Conservation (phyloP, 2,888 invertebrate genomes). For the Megamerina dolium region DNA sequence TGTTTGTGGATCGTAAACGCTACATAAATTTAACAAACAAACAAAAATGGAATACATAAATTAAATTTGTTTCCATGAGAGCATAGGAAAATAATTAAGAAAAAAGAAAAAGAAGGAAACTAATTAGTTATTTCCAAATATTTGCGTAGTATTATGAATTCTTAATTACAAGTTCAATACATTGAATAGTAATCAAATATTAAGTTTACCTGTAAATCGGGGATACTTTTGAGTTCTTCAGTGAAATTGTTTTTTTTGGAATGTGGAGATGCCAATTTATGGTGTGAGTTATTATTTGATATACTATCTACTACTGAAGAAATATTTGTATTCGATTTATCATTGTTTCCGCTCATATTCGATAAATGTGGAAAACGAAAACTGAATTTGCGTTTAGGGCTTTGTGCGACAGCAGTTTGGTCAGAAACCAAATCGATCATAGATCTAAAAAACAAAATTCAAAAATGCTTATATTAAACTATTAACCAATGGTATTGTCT, state of each 20-base stretch:
- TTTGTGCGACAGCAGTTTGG: conserved; percentile 55
- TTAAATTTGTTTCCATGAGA: too few species aligned
- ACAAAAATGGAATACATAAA: conserved; percentile 19
- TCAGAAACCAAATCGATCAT: conserved; percentile 58
- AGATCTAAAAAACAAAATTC: conserved; percentile 46
- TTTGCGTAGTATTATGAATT: too few species aligned
- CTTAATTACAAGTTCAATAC: too few species aligned
- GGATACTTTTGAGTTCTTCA: conserved; percentile 78
- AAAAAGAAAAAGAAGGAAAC: conserved; percentile 6
- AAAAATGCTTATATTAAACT: not conserved
- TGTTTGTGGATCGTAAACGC: conserved; percentile 53
- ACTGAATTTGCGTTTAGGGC: conserved; percentile 70
- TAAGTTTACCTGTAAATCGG: conserved; percentile 84
- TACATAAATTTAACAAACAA: conserved; percentile 26
- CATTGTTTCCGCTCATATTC: conserved; percentile 31
- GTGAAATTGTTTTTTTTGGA: conserved; percentile 72
- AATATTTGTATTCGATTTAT: conserved; percentile 23
- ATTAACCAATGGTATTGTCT: not conserved
- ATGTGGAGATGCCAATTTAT: conserved; percentile 46
- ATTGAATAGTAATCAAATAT: too few species aligned
- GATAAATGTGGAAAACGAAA: conserved; percentile 61
- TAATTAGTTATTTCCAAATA: too few species aligned
- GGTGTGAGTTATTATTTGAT: conserved; percentile 30
- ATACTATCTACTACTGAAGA: conserved; percentile 16
- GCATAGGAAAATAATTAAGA: not conserved